A percentile compares a stretch with the other conserved stretches of the same genome.
phyloP scores from a whole-genome alignment of 2,888 invertebrate genomes.

The Sinelater perroti region DNA sequence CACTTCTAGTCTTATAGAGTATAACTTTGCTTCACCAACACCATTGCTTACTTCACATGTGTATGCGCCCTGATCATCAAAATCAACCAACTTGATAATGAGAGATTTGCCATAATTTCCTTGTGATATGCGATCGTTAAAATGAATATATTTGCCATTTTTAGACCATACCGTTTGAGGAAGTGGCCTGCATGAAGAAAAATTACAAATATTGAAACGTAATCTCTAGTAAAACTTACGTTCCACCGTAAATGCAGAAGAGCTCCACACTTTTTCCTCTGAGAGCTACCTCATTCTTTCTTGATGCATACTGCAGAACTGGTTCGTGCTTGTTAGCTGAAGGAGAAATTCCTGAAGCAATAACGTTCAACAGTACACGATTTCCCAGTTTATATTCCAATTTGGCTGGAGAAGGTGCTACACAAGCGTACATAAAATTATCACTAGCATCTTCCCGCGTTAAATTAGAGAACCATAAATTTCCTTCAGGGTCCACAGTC shows the following conservation, averaged over 20 bases:
- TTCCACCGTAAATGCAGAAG: conserved; percentile 97
- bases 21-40: conserved; percentile 83
- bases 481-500: conserved; percentile 96
- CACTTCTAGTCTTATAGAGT: conserved; percentile 83
- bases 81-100: conserved; percentile 83
- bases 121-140: conserved; percentile 79
- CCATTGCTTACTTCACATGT: conserved; percentile 95
- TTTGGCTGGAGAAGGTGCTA: conserved; percentile 89
- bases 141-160: conserved; percentile 74
- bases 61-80: conserved; percentile 90
- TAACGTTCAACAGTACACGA: conserved; percentile 79
- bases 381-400: conserved; percentile 93
- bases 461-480: conserved; percentile 97
- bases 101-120: conserved; percentile 97
- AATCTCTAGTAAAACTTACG: conserved; percentile 69
- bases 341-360: conserved; percentile 76
- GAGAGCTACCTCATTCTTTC: conserved; percentile 86
- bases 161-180: conserved; percentile 95
- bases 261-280: conserved; percentile 85
- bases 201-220: conserved; percentile 3
- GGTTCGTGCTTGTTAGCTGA: conserved; percentile 82
- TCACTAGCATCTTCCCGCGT: conserved; percentile 83
- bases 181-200: conserved; percentile 72
- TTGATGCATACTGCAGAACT: conserved; percentile 82
- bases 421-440: conserved; percentile 91